These are phyloP conservation scores for Coptotermes formosanus DNA, from an alignment of 1,140 invertebrate species.

Conservation along the genomic window DNA sequence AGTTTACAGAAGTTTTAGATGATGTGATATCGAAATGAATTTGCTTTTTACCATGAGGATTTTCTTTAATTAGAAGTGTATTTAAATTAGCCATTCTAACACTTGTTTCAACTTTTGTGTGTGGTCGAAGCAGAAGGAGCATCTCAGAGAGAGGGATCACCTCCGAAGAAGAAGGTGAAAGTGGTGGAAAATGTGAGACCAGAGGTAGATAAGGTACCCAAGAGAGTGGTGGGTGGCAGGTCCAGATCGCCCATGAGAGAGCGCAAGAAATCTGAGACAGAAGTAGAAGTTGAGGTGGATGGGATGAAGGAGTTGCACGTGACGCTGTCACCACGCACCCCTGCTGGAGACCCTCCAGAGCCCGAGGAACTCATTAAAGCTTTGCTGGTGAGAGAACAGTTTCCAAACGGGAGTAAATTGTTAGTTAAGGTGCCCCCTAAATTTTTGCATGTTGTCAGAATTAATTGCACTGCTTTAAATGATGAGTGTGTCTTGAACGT, in stretches of 20 bases:
- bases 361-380: constrained; percentile 85
- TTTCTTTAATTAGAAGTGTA: too few species aligned
- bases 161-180: constrained; percentile 44
- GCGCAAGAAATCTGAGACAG: constrained; percentile 35
- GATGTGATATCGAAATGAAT: too few species aligned
- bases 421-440: not conserved
- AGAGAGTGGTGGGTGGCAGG: constrained; percentile 33
- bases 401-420: not conserved
- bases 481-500: too few species aligned
- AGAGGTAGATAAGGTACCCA: constrained; percentile 21
- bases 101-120: not conserved
- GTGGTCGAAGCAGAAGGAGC: not conserved
- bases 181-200: constrained; percentile 23
- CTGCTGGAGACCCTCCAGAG: constrained; percentile 82
- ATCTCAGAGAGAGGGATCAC: constrained; percentile 44
- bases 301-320: constrained; percentile 71
- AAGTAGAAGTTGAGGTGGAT: constrained; percentile 59
- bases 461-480: too few species aligned
- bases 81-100: too few species aligned
- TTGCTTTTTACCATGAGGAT: too few species aligned
- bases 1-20: too few species aligned
- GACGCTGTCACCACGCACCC: constrained; percentile 72
- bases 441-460: constrained; percentile 21
- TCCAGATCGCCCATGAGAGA: constrained; percentile 33
- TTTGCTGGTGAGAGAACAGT: constrained; percentile 52